Evolutionary conservation across 2,113 vertebrate species (phyloP), one percentile per base, ranked within the genome.

Genomic region (Semicossyphus pulcher): DNA sequence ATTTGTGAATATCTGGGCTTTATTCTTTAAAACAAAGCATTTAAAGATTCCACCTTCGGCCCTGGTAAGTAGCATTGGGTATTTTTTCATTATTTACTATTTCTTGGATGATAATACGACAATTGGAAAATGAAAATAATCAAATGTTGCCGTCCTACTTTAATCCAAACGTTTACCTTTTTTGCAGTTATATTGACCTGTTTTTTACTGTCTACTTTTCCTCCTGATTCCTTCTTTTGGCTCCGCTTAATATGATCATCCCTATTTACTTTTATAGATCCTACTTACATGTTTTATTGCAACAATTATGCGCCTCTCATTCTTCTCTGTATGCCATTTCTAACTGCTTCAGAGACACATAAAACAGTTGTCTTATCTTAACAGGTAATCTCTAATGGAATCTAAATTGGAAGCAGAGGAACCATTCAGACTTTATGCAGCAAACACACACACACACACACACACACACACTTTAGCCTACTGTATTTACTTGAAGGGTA

Each of bases 401-500:
- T 60, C 32, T 66, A 34, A 58, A 57, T n/a, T 14, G 26, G 16
- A 29, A 34, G 34, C 23, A 9, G 53, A 47, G 18, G 39, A 67
- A 44, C 4, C 11, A 28, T 12, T 12, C 25, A 71, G 32, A 66
- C 26, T 63, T 52, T 10, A 53, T 37, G 36, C 37, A 68, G 34
- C 36, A 39, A 36, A 52, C 21, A 28, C 20, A 58, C 42, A 39
- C 28, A 37, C n/a, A 7, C 12, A 44, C 21, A 59, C 36, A 31
- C 28, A 45, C 59, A 21, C 25, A 45, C n/a, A n/a, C n/a, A n/a
- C n/a, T 41, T 0, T 6, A 51, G 60, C 25, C 37, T 26, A 44
- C 26, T 36, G 15, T 63, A 9, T 72, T 48, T 63, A 51, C 77
- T 58, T 61, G 54, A 10, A 59, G 72, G 68, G 26, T 12, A 45